phyloP scores from a whole-genome alignment of 2,113 vertebrate species.

The Plotosus lineatus region DNA sequence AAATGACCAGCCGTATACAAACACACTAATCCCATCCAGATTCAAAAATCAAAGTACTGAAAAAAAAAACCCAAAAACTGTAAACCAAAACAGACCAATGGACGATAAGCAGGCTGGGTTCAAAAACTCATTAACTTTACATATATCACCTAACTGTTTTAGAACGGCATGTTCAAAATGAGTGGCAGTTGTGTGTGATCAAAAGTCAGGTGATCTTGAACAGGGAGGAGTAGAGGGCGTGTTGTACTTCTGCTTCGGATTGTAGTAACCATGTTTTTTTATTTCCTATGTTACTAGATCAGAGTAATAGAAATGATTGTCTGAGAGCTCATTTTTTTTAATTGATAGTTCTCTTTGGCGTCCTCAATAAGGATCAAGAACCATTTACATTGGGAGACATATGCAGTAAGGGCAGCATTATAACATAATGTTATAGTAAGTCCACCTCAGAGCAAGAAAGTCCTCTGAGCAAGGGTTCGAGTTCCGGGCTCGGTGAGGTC shows the following conservation, averaged over 20 bases:
- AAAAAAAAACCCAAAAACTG: background rate
- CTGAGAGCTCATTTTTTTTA: background rate
- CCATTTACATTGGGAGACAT: background rate
- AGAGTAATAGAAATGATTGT: background rate
- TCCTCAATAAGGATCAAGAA: background rate
- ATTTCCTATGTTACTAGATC: background rate
- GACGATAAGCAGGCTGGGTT: background rate
- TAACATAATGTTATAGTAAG: no score
- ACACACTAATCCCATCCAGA: background rate
- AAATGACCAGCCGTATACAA: background rate
- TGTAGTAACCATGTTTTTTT: no score
- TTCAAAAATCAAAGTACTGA: background rate
- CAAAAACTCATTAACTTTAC: no score
- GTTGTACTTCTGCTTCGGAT: no score
- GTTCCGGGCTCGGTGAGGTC: no score
- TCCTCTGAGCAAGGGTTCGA: no score
- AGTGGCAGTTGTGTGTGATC: background rate
- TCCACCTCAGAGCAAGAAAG: no score
- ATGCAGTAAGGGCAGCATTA: no score
- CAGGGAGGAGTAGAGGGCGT: background rate
- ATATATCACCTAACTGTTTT: background rate
- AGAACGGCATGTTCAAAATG: background rate
- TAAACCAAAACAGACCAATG: background rate
- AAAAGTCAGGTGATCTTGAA: background rate
- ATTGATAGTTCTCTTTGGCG: background rate